Conservation (phyloP, 2,797 vertebrate genomes). For the Scolopax rusticola region DNA sequence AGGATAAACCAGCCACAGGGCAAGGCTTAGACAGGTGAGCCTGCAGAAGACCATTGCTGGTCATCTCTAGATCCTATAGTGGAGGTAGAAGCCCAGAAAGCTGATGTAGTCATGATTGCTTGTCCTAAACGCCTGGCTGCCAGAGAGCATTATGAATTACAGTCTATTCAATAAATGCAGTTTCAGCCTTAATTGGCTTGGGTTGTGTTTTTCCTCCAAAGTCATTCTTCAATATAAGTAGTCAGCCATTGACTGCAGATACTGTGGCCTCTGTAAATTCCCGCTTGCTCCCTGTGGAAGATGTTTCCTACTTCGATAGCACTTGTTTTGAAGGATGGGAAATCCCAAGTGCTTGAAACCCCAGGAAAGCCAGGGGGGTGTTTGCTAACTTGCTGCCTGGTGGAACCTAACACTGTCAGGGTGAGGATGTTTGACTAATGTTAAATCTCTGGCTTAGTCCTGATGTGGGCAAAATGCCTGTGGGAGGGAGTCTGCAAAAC, state of each 20-base stretch:
- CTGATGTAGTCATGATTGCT: background rate
- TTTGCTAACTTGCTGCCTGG: background rate
- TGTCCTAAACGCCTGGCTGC: background rate
- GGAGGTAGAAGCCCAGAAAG: background rate
- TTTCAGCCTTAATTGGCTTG: background rate
- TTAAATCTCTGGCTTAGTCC: background rate
- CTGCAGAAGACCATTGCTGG: background rate
- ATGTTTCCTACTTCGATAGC: background rate
- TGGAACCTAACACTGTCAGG: background rate
- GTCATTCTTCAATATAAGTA: background rate
- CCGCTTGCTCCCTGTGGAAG: background rate
- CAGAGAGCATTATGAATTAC: background rate
- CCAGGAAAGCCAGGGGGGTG: background rate
- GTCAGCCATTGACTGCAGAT: background rate
- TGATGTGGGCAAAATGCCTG: background rate
- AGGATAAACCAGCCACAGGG: background rate
- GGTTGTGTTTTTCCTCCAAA: background rate
- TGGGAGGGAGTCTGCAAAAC: constrained; percentile 45
- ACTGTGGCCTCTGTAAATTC: background rate
- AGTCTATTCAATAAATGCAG: background rate
- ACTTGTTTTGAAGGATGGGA: background rate
- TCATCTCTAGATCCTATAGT: background rate
- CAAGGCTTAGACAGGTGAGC: background rate
- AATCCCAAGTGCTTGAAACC: background rate
- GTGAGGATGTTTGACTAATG: background rate